Evolutionary conservation across 2,888 invertebrate species (phyloP).

Genomic region (Agriotes lineatus): DNA sequence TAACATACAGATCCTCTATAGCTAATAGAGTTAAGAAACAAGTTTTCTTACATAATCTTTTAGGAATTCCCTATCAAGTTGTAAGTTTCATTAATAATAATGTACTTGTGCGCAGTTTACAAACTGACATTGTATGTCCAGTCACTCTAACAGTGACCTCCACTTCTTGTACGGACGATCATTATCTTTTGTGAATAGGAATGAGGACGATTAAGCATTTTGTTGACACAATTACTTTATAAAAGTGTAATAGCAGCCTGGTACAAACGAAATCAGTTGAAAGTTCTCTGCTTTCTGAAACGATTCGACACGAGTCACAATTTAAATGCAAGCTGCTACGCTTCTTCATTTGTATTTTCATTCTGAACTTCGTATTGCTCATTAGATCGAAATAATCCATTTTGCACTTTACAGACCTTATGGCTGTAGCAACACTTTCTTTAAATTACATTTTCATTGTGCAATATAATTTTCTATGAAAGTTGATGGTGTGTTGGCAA

Average conservation of each 20-base stretch:
- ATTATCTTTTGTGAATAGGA: neutral
- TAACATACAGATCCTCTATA: neutral
- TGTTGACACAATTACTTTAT: neutral
- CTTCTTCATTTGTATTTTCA: too few relatives aligned
- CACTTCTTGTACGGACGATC: neutral
- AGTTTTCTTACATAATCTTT: constrained; percentile 5
- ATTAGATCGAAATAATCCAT: too few relatives aligned
- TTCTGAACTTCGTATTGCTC: too few relatives aligned
- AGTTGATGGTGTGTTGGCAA: neutral
- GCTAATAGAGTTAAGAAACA: neutral
- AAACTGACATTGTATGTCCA: neutral
- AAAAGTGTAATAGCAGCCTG: neutral
- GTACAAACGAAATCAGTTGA: neutral
- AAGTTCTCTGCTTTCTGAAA: too few relatives aligned
- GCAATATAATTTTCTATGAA: neutral
- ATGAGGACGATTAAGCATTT: neutral
- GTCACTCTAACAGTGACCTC: constrained; percentile 6
- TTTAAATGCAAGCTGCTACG: too few relatives aligned
- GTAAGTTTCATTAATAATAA: constrained; percentile 1
- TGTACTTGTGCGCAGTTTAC: constrained; percentile 5
- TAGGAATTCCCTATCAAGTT: neutral
- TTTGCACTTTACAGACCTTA: too few relatives aligned
- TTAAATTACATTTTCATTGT: neutral
- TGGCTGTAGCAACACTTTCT: constrained; percentile 5
- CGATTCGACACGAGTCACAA: too few relatives aligned